A percentile compares a stretch with the other conserved stretches of the same genome.
Conservation (phyloP, 2,113 vertebrate genomes). For the Actinemys pallida region DNA sequence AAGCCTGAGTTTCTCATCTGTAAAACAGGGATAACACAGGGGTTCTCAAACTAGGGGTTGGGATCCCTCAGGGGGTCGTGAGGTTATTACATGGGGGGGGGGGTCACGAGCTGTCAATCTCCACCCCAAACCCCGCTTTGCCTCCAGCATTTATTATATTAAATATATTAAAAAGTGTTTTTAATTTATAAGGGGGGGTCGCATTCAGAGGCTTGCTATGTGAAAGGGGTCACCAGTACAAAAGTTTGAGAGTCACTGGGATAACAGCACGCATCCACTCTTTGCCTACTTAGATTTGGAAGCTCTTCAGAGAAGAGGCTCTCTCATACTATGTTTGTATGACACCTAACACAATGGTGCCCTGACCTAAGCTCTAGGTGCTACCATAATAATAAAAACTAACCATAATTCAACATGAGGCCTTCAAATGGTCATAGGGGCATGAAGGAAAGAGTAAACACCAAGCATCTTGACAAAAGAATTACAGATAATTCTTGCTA, state of each 20-base stretch:
- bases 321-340: not conserved
- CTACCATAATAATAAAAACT: constrained; percentile 3
- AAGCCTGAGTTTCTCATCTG: accelerated
- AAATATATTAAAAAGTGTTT: too few relatives aligned
- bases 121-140: too few relatives aligned
- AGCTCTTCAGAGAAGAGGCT: not conserved
- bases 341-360: not conserved
- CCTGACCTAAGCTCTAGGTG: not conserved
- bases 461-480: not conserved
- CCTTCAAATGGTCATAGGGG: not conserved
- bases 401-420: constrained; percentile 6
- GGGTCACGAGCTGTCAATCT: too few relatives aligned
- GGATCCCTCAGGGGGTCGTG: too few relatives aligned
- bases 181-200: too few relatives aligned
- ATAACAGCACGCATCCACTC: accelerated
- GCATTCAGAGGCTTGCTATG: too few relatives aligned
- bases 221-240: too few relatives aligned
- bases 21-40: not conserved
- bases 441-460: constrained; percentile 9
- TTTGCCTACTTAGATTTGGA: not conserved
- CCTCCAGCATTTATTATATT: too few relatives aligned
- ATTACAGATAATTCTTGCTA: not conserved
- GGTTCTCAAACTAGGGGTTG: too few relatives aligned
- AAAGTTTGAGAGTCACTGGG: not conserved
- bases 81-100: too few relatives aligned